Conservation (phyloP, 2,797 vertebrate genomes). For the Sphenodon punctatus region DNA sequence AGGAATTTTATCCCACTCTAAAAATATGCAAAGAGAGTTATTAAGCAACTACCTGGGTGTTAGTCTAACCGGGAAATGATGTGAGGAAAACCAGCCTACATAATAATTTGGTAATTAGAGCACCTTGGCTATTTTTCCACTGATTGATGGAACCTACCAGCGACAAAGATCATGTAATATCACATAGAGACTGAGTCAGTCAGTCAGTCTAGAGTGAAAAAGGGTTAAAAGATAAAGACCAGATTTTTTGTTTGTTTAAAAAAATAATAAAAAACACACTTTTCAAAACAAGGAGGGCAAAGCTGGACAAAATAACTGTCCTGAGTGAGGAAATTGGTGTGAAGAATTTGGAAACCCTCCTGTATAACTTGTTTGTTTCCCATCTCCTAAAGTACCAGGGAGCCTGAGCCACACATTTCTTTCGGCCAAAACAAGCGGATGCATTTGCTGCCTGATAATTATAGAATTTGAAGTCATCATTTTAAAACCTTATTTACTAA, state of each 20-base stretch:
- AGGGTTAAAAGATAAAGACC: constrained; percentile 28
- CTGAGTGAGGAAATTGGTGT: too few species aligned
- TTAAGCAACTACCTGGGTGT: background rate
- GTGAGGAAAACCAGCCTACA: background rate
- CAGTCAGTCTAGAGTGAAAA: too few species aligned
- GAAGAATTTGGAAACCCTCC: background rate
- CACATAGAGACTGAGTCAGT: too few species aligned
- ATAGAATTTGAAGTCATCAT: constrained; percentile 74
- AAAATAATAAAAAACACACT: constrained; percentile 13
- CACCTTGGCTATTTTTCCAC: constrained; percentile 24
- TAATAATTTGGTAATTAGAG: background rate
- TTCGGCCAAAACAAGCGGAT: constrained; percentile 48
- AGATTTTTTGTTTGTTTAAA: background rate
- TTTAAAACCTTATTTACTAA: constrained; percentile 73
- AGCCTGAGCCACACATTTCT: background rate
- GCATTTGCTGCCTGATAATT: constrained; percentile 64
- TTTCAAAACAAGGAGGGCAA: background rate
- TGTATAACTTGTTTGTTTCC: background rate
- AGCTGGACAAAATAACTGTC: background rate
- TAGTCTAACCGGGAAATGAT: constrained; percentile 25
- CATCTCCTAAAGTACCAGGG: background rate
- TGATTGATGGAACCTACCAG: constrained; percentile 34
- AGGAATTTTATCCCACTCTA: background rate
- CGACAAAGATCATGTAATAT: too few species aligned
- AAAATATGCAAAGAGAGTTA: background rate